Percentiles rank a stretch among this genome's conserved stretches.
Conservation (phyloP, 1,140 invertebrate genomes). For the Nasonia vitripennis region DNA sequence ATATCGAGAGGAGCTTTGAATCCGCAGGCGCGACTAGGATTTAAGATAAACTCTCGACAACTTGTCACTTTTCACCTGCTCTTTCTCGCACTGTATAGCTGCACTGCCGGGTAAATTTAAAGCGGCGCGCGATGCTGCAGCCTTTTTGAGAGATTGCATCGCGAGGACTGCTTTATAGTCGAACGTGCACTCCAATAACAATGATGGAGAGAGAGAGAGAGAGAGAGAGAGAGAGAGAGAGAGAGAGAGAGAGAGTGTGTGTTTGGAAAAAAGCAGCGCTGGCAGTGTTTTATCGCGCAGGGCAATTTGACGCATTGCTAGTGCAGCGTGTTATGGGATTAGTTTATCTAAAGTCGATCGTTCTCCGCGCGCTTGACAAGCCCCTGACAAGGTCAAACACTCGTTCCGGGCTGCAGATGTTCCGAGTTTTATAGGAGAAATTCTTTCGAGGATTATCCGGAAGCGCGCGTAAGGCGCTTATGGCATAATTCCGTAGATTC, state of each 20-base stretch:
- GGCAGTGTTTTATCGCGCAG: no score
- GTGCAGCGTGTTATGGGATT: neutral
- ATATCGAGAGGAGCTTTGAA: neutral
- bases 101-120: neutral
- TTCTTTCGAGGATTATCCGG: constrained; percentile 42
- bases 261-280: no score
- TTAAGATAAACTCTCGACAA: constrained; percentile 24
- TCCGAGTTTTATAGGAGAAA: constrained; percentile 24
- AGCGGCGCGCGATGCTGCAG: neutral
- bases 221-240: neutral
- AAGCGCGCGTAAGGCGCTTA: neutral
- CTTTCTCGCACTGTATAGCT: neutral
- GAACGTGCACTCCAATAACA: neutral
- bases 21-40: constrained; percentile 5
- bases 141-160: neutral
- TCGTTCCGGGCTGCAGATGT: constrained; percentile 12
- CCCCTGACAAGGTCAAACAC: neutral
- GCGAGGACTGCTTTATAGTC: neutral
- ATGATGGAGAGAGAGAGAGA: neutral
- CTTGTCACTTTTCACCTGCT: constrained; percentile 42
- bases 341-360: neutral
- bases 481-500: no score
- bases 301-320: neutral
- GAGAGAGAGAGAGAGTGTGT: neutral
- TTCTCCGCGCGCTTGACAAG: neutral